Percentiles rank a stretch among this genome's conserved stretches.
Conservation (phyloP, 2,113 vertebrate genomes). For the Lota lota region DNA sequence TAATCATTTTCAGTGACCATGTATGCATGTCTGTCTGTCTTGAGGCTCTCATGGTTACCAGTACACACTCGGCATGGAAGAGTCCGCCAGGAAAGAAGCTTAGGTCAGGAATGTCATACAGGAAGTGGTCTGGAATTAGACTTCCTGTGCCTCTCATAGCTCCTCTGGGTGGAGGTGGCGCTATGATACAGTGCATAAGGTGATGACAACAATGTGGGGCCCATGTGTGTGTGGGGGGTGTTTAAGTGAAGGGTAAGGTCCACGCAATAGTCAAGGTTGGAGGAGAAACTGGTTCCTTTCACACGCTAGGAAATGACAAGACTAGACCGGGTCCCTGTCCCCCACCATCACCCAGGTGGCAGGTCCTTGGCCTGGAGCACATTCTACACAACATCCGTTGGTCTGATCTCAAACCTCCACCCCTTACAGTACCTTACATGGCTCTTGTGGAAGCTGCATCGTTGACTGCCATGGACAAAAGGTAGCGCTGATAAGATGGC, state of each 20-base stretch:
- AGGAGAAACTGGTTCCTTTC: neutral
- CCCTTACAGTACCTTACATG: slow-evolving; percentile 5
- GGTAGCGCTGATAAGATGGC: neutral
- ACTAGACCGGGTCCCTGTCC: too few species aligned
- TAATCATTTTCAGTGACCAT: too few species aligned
- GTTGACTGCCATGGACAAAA: slow-evolving; percentile 8
- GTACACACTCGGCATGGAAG: slow-evolving; percentile 13
- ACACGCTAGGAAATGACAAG: too few species aligned
- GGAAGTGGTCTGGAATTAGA: slow-evolving; percentile 79
- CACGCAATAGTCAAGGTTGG: neutral
- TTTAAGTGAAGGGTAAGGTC: neutral
- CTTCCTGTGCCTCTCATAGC: slow-evolving; percentile 66
- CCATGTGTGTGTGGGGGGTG: neutral
- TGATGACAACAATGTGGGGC: slow-evolving; percentile 44
- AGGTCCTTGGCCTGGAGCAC: slow-evolving; percentile 33
- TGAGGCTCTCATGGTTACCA: too few species aligned
- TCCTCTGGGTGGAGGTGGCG: slow-evolving; percentile 47
- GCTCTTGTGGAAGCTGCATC: slow-evolving; percentile 13
- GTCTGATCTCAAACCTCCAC: slow-evolving; percentile 4
- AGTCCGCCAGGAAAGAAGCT: slow-evolving; percentile 65
- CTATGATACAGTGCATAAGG: slow-evolving; percentile 28
- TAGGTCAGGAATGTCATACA: slow-evolving; percentile 77
- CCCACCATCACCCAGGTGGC: neutral
- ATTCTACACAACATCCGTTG: slow-evolving; percentile 44
- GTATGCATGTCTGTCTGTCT: too few species aligned